Percentiles rank a stretch among this genome's conserved stretches.
Evolutionary conservation across 2,888 invertebrate species (phyloP).

Genomic region (Brachyptera risi): DNA sequence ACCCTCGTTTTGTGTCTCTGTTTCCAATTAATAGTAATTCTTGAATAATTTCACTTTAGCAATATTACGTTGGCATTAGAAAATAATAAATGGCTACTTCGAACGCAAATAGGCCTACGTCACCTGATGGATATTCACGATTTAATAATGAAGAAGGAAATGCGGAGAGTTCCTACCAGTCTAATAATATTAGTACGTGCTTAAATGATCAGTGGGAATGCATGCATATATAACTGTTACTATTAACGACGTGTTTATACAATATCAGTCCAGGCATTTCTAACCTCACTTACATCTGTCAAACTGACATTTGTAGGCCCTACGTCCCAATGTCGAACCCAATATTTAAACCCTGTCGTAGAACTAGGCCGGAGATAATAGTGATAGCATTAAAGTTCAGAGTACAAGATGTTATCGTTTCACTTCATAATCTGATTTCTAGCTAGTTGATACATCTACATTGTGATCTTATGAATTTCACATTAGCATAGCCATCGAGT

Average conservation of each 20-base stretch:
- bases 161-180: constrained; percentile 53
- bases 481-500: too few relatives aligned
- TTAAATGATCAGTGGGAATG: not conserved
- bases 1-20: too few relatives aligned
- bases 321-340: too few relatives aligned
- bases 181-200: constrained; percentile 57
- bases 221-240: too few relatives aligned
- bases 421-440: too few relatives aligned
- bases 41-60: too few relatives aligned
- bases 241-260: too few relatives aligned
- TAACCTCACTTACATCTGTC: constrained; percentile 18
- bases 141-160: constrained; percentile 54
- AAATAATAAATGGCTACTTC: constrained; percentile 50
- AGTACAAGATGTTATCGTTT: not conserved
- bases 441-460: too few relatives aligned
- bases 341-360: not conserved
- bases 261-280: too few relatives aligned
- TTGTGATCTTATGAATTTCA: too few relatives aligned
- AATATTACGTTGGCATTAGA: not conserved
- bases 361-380: not conserved
- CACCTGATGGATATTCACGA: constrained; percentile 60
- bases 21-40: too few relatives aligned
- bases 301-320: too few relatives aligned
- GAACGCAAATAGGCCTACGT: constrained; percentile 55
- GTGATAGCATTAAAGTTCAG: not conserved